Evolutionary conservation across 2,888 invertebrate species (phyloP).

Genomic region (Lobophora halterata): DNA sequence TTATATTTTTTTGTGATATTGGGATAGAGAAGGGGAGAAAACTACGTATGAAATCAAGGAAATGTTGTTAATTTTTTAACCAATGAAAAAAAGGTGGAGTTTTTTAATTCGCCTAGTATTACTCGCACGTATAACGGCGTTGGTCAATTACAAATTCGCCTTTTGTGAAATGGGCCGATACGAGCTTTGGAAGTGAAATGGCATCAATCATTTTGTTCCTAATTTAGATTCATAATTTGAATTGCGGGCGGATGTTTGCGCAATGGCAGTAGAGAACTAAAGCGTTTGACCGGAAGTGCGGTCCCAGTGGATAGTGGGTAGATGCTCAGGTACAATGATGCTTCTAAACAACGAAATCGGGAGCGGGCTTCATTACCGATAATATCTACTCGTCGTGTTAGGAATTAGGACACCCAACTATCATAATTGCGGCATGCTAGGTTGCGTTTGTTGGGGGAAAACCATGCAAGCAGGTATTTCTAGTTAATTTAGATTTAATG

Average conservation of each 20-base stretch:
- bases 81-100: no score
- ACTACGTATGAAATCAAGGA: no score
- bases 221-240: slow-evolving; percentile 45
- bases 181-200: slow-evolving; percentile 27
- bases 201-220: slow-evolving; percentile 38
- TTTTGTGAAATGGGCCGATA: slow-evolving; percentile 29
- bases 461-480: slow-evolving; percentile 28
- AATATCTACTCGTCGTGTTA: slow-evolving; percentile 40
- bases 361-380: slow-evolving; percentile 42
- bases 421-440: slow-evolving; percentile 37
- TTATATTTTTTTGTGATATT: no score
- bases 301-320: slow-evolving; percentile 37
- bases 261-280: slow-evolving; percentile 50
- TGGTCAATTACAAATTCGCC: slow-evolving; percentile 25
- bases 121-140: slow-evolving; percentile 16
- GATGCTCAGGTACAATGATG: slow-evolving; percentile 44
- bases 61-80: no score
- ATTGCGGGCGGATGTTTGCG: slow-evolving; percentile 64
- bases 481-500: slow-evolving; percentile 35
- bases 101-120: no score
- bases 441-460: slow-evolving; percentile 35
- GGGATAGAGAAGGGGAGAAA: no score
- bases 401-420: slow-evolving; percentile 38
- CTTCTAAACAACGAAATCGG: slow-evolving; percentile 55
- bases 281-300: slow-evolving; percentile 64